phyloP scores from a whole-genome alignment of 1,140 invertebrate species.

The Phymastichus coffea region DNA sequence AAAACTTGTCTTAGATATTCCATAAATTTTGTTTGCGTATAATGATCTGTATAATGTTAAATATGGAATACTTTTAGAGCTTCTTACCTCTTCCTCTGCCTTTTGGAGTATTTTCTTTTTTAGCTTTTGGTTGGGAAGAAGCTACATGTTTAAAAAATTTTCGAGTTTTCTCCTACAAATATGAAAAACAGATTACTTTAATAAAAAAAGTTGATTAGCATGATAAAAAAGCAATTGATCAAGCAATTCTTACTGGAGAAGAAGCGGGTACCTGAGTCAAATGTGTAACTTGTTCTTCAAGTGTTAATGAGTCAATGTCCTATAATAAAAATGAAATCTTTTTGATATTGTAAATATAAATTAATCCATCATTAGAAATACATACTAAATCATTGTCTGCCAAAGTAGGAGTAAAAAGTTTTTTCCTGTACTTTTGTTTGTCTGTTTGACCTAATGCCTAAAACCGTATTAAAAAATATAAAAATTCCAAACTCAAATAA shows the following conservation, averaged over 20 bases:
- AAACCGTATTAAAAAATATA: too few relatives aligned
- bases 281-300: constrained; percentile 18
- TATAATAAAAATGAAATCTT: constrained; percentile 5
- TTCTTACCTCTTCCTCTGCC: constrained; percentile 7
- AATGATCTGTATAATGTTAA: too few relatives aligned
- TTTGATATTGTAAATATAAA: neutral
- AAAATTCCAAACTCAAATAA: too few relatives aligned
- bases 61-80: too few relatives aligned
- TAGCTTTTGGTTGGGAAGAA: constrained; percentile 12
- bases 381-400: constrained; percentile 22
- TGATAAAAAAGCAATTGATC: too few relatives aligned
- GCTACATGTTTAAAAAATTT: constrained; percentile 13
- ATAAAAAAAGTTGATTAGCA: neutral
- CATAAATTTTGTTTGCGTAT: too few relatives aligned
- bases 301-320: constrained; percentile 15
- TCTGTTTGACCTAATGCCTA: neutral
- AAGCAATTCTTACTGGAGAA: constrained; percentile 9
- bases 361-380: too few relatives aligned
- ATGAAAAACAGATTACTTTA: too few relatives aligned
- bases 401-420: constrained; percentile 16
- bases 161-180: constrained; percentile 19
- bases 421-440: constrained; percentile 6
- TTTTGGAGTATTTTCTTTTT: constrained; percentile 5
- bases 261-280: constrained; percentile 14
- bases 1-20: too few relatives aligned